A percentile compares a stretch with the other conserved stretches of the same genome.
These are phyloP conservation scores for Lagria hirta DNA, from an alignment of 2,888 invertebrate species.

Conservation along the genomic window DNA sequence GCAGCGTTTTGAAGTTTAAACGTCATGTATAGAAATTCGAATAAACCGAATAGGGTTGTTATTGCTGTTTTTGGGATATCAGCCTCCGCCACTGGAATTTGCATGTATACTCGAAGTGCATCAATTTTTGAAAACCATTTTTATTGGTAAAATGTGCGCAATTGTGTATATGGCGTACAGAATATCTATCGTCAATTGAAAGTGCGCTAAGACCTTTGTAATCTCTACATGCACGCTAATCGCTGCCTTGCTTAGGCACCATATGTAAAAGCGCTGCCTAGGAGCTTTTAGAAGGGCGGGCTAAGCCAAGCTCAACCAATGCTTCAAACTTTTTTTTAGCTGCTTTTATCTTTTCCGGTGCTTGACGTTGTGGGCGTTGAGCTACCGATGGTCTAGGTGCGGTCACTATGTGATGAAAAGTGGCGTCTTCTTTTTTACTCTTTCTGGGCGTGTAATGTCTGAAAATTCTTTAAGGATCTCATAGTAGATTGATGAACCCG, in stretches of 20 bases:
- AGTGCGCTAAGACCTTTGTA: conserved; percentile 45
- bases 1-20: conserved; percentile 51
- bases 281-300: conserved; percentile 38
- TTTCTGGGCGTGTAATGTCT: conserved; percentile 3
- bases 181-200: conserved; percentile 31
- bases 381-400: conserved; percentile 40
- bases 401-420: conserved; percentile 38
- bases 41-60: conserved; percentile 37
- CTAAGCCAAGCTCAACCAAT: no score
- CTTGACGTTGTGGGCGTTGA: no score
- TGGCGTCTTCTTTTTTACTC: not conserved
- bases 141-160: conserved; percentile 34
- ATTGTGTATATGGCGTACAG: conserved; percentile 42
- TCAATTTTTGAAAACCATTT: conserved; percentile 41
- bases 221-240: conserved; percentile 48
- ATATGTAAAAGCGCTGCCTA: conserved; percentile 44
- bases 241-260: conserved; percentile 34
- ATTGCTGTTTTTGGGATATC: conserved; percentile 48
- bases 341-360: no score
- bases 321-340: no score
- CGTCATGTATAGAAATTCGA: conserved; percentile 36
- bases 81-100: conserved; percentile 42
- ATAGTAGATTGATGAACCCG: no score
- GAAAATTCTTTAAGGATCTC: conserved; percentile 7
- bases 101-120: conserved; percentile 44